Evolutionary conservation across 2,113 vertebrate species (phyloP).

Genomic region (Myanophis thanlyinensis): DNA sequence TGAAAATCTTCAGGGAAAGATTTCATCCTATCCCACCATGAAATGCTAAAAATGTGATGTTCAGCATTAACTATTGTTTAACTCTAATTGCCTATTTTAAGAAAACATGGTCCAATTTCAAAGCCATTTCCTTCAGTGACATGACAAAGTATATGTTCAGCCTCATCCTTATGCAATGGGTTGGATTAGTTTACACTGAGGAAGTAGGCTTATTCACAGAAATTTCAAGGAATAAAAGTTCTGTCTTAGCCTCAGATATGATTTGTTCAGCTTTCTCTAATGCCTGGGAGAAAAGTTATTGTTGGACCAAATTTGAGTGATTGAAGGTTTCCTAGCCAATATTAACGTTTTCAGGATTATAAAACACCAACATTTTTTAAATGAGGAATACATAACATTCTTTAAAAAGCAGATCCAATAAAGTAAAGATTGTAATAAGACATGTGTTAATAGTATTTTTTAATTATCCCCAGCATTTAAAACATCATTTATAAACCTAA

Average conservation of each 20-base stretch:
- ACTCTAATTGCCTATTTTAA: neutral
- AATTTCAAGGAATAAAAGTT: neutral
- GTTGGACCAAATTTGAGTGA: neutral
- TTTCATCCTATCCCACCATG: neutral
- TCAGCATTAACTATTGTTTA: neutral
- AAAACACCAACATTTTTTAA: neutral
- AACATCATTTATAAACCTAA: neutral
- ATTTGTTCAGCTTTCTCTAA: neutral
- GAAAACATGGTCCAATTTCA: neutral
- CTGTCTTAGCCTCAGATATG: neutral
- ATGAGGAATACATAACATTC: neutral
- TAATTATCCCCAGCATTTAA: neutral
- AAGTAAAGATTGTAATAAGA: neutral
- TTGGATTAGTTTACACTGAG: neutral
- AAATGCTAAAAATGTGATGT: neutral
- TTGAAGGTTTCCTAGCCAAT: neutral
- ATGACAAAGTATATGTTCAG: neutral
- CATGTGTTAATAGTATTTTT: neutral
- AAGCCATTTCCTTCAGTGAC: neutral
- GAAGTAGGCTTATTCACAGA: neutral
- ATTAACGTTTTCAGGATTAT: neutral
- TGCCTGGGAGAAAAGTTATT: neutral
- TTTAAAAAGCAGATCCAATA: neutral
- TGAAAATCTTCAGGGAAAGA: neutral
- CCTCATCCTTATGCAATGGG: neutral